Base-by-base conservation (phyloP, 53 echinoderm and acorn worm species). In the Henricia sp. region DNA sequence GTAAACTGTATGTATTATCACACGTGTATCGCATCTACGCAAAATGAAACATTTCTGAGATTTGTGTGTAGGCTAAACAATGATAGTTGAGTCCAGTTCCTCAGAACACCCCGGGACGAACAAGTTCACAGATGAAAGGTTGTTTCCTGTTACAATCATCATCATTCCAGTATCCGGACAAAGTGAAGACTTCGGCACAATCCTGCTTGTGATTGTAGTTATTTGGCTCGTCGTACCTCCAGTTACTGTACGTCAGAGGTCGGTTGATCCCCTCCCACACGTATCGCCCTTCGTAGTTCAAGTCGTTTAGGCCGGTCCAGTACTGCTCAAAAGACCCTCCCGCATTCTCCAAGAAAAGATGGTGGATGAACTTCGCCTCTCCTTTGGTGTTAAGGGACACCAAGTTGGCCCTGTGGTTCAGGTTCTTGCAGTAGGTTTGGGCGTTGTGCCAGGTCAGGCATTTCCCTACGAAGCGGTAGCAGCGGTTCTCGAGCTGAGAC, bases 281-380 rank as follows among this genome's bases (percentile, higher is more conserved):
- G 80, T 40, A 80, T 0, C 17, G 24, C 0, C 80, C 80, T 64
- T 80, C 80, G 20, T 6, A 29, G 12, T 21, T 1, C 9, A 29
- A 16, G 59, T 80, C 80, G 33, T 16, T 26, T 19, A 80, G 80
- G 19, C 80, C 80, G 13, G 36, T 60, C 80, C 80, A 80, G 74
- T 74, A 74, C 34, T 74, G 37, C 19, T 0, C 0, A 37, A 37
- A 55, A 53, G 25, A 24, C 11, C 74, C 55, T 53, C 74, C 74
- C 17, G 37, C 38, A 54, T 74, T 74, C 74, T 74, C 74, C n/a
- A 12, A 20, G 38, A 74, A 74, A 3, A 74, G 9, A 55, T 74
- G 74, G 0, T 74, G 74, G 13, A 74, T 2, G 38, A 74, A 74
- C 52, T 74, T 14, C 9, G 74, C 74, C 54, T 74, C 74, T 35